Conservation (phyloP, 2,113 vertebrate species). For the Tautogolabrus adspersus region DNA sequence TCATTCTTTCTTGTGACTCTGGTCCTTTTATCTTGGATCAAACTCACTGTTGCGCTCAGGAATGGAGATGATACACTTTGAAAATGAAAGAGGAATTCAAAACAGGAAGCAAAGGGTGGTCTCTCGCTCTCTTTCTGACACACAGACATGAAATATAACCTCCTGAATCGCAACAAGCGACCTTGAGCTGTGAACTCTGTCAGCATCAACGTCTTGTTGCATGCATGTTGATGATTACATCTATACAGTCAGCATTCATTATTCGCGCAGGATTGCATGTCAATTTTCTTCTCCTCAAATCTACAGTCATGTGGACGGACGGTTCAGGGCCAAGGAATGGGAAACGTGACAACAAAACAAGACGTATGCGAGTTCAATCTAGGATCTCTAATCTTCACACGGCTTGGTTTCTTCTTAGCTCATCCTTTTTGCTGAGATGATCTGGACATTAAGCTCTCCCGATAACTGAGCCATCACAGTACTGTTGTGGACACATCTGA, state of each 20-base stretch:
- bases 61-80: neutral
- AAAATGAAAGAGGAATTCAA: neutral
- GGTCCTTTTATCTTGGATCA: neutral
- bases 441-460: slow-evolving; percentile 34
- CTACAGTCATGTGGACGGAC: no score
- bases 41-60: neutral
- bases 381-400: no score
- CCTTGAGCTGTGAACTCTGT: slow-evolving; percentile 64
- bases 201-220: slow-evolving; percentile 59
- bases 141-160: no score
- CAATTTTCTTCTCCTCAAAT: no score
- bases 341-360: no score
- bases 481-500: slow-evolving; percentile 2
- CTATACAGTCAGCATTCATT: slow-evolving; percentile 22
- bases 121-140: neutral
- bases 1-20: neutral
- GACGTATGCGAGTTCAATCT: no score
- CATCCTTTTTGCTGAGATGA: slow-evolving; percentile 24
- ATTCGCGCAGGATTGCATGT: slow-evolving; percentile 8
- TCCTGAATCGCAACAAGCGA: slow-evolving; percentile 16
- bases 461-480: slow-evolving; percentile 9
- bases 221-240: slow-evolving; percentile 56
- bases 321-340: no score
- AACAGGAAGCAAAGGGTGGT: neutral
- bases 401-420: neutral